Evolutionary conservation across 2,113 vertebrate genomes (phyloP), one percentile per base, ranked within the genome.

Genomic region (Narcine bancroftii): DNA sequence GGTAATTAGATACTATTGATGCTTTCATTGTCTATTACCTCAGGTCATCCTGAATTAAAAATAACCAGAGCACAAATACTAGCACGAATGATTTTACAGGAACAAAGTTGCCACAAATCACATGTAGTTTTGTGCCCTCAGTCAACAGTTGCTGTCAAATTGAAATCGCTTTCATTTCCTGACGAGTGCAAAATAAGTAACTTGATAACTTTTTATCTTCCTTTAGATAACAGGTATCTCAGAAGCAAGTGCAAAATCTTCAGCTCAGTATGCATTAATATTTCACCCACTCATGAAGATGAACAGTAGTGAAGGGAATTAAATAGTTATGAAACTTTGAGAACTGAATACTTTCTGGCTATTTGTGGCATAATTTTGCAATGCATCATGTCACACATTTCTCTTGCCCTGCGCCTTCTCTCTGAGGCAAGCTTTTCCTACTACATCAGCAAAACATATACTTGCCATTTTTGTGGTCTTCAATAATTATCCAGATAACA

Each of bases 1-100:
- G 65, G 63, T 91, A 91, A 91, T 91, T 71, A 91, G 89, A 69
- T 91, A 91, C 89, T 71, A 47, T 69, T 71, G 65, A 91, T 91
- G 63, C 63, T 69, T 91, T 91, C 65, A 71, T 91, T 69, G 65
- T 91, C 65, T 45, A 29, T 91, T 42, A 42, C 89, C 89, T 69
- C 24, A 47, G 89, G 89, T 65, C 69, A 66, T 66, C 15, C 29
- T 42, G 39, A 47, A 69, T 42, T 47, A 91, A 91, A 71, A 71
- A 69, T 69, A 66, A 47, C 89, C 42, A 69, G 39, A 45, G 26
- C 24, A 47, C 89, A 91, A 91, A 91, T 91, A 66, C 65, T 65
- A 91, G 89, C 36, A 69, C 47, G 29, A 69, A 26, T 69, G 36
- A 69, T 66, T 47, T 91, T 91, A 69, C 42, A 47, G 89, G 65